Percentiles rank a stretch among this genome's conserved stretches.
Conservation (phyloP, 2,113 vertebrate genomes). For the Petrocephalus microphthalmus region DNA sequence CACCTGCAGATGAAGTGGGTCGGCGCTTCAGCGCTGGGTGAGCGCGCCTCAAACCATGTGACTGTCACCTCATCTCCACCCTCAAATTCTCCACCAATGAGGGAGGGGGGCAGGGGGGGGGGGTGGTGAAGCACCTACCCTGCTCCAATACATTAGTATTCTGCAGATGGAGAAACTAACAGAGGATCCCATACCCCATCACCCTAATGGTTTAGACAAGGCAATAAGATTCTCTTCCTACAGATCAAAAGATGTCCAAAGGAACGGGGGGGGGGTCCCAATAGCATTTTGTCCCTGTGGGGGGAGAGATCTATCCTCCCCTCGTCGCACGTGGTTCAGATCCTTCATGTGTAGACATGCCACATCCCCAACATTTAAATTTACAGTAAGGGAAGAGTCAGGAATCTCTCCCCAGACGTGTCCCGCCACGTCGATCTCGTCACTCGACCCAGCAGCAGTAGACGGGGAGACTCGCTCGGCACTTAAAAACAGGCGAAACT, state of each 20-base stretch:
- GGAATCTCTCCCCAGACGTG: constrained; percentile 52
- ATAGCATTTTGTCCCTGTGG: too few relatives aligned
- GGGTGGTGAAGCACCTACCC: background rate
- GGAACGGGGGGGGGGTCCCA: too few relatives aligned
- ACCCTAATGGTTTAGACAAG: background rate
- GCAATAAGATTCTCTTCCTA: background rate
- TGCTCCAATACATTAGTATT: background rate
- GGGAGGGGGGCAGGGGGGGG: background rate
- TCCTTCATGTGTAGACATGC: background rate
- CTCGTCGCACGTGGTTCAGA: background rate
- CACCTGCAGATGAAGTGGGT: background rate
- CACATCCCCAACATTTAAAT: constrained; percentile 5
- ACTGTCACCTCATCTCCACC: background rate
- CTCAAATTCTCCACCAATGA: background rate
- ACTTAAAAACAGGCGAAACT: background rate
- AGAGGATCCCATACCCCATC: background rate
- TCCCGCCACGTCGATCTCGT: constrained; percentile 43
- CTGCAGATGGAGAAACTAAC: background rate
- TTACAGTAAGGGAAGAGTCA: constrained; percentile 12
- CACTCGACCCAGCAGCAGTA: constrained; percentile 1
- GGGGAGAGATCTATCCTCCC: too few relatives aligned
- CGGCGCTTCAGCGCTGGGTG: background rate
- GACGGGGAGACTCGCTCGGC: background rate
- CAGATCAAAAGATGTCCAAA: background rate
- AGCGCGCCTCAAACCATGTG: background rate